These are phyloP conservation scores for Leucania comma DNA, from an alignment of 2,888 invertebrate genomes.

Conservation along the genomic window DNA sequence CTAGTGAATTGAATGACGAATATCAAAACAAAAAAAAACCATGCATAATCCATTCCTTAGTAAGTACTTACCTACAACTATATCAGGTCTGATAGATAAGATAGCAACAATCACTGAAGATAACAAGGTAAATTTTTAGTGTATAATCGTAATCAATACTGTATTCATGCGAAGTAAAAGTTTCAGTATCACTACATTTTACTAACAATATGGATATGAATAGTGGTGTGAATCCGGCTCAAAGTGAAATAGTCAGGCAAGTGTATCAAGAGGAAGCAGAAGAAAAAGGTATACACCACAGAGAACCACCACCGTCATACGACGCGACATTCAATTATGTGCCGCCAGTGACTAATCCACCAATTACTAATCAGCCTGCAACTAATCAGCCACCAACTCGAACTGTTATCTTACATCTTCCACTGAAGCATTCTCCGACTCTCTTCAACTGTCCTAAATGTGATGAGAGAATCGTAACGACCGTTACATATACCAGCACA, in stretches of 20 bases:
- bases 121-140: slow-evolving; percentile 68
- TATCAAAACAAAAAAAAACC: slow-evolving; percentile 43
- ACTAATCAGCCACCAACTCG: slow-evolving; percentile 73
- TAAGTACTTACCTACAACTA: slow-evolving; percentile 53
- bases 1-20: slow-evolving; percentile 19
- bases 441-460: slow-evolving; percentile 80
- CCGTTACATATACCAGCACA: slow-evolving; percentile 81
- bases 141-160: slow-evolving; percentile 70
- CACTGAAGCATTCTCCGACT: slow-evolving; percentile 76
- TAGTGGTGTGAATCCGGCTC: slow-evolving; percentile 66
- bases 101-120: slow-evolving; percentile 71
- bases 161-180: slow-evolving; percentile 57
- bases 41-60: slow-evolving; percentile 46
- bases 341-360: slow-evolving; percentile 66
- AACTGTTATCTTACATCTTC: slow-evolving; percentile 77
- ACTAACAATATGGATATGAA: slow-evolving; percentile 69
- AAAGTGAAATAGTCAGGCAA: slow-evolving; percentile 60
- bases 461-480: slow-evolving; percentile 78
- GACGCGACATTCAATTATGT: slow-evolving; percentile 51
- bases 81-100: slow-evolving; percentile 79
- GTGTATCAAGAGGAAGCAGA: slow-evolving; percentile 64
- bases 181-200: slow-evolving; percentile 46
- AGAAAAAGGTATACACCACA: slow-evolving; percentile 64
- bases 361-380: slow-evolving; percentile 69
- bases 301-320: slow-evolving; percentile 84